Evolutionary conservation across 2,888 invertebrate genomes (phyloP).

Genomic region (Notodonta dromedarius): DNA sequence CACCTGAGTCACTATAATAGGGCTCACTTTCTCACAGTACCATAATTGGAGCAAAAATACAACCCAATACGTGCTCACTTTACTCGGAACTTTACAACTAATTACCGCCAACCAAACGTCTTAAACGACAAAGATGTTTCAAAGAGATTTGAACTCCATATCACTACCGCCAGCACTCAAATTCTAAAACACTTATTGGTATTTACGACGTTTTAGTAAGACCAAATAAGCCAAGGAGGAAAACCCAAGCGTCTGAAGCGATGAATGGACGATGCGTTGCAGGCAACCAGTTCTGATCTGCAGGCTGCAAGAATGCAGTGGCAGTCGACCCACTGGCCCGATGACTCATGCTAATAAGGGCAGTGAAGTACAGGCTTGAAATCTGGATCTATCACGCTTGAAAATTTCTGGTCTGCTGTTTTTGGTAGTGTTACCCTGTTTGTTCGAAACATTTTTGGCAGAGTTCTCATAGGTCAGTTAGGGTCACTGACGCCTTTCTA

Average conservation of each 20-base stretch:
- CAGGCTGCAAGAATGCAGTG: conserved; percentile 50
- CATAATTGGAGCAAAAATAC: conserved; percentile 51
- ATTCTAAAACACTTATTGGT: neutral
- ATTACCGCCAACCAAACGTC: neutral
- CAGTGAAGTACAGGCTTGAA: neutral
- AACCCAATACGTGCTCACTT: conserved; percentile 33
- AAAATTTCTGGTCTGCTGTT: too few species aligned
- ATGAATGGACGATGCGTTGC: conserved; percentile 39
- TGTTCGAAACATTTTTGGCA: too few species aligned
- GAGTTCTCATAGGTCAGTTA: too few species aligned
- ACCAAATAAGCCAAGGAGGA: conserved; percentile 30
- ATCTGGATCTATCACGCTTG: neutral
- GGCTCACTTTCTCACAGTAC: conserved; percentile 51
- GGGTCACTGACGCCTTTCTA: too few species aligned
- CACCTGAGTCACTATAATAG: conserved; percentile 32
- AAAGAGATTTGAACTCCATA: conserved; percentile 15
- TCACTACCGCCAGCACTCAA: neutral
- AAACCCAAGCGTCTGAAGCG: conserved; percentile 25
- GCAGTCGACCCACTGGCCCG: conserved; percentile 66
- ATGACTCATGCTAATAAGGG: conserved; percentile 51
- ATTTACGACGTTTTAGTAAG: conserved; percentile 18
- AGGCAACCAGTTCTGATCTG: conserved; percentile 47
- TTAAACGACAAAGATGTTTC: neutral
- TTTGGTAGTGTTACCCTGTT: too few species aligned
- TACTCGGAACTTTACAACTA: conserved; percentile 55